phyloP scores from a whole-genome alignment of 2,888 invertebrate species.

The Hirtodrosophila confusa region DNA sequence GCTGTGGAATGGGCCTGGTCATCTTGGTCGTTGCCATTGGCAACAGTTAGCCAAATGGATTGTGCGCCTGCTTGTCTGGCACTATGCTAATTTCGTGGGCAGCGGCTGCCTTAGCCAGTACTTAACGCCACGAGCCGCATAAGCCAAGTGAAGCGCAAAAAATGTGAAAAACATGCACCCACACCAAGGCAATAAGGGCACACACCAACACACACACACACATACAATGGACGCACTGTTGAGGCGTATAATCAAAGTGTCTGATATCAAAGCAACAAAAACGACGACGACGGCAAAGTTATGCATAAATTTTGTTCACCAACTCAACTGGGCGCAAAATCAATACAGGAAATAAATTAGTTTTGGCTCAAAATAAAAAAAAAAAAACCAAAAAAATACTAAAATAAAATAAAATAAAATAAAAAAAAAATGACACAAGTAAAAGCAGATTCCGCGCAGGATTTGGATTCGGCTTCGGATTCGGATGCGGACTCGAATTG shows the following conservation, averaged over 20 bases:
- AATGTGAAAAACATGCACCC: conserved; percentile 68
- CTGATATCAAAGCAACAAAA: conserved; percentile 64
- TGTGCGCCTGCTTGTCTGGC: conserved; percentile 53
- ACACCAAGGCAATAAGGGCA: conserved; percentile 12
- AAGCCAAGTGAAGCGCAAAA: conserved; percentile 69
- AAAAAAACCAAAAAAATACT: no score
- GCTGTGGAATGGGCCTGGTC: conserved; percentile 1
- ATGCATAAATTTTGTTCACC: conserved; percentile 74
- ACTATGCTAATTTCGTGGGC: conserved; percentile 39
- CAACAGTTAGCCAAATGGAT: conserved; percentile 46
- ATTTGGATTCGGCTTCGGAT: conserved; percentile 18
- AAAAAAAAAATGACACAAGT: conserved; percentile 7
- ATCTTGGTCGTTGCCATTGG: conserved; percentile 10
- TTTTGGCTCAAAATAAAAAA: conserved; percentile 58
- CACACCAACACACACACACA: conserved; percentile 1
- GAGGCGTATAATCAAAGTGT: conserved; percentile 76
- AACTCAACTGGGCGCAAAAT: conserved; percentile 60
- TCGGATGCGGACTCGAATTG: conserved; percentile 15
- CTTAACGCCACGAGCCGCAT: conserved; percentile 70
- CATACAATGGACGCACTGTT: conserved; percentile 19
- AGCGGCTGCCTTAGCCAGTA: conserved; percentile 43
- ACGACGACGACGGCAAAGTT: conserved; percentile 53
- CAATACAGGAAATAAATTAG: conserved; percentile 76
- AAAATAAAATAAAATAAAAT: conserved; percentile 37
- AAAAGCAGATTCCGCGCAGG: conserved; percentile 10